These are phyloP conservation scores for Geotrupes spiniger DNA, from an alignment of 2,888 invertebrate genomes.

Conservation along the genomic window DNA sequence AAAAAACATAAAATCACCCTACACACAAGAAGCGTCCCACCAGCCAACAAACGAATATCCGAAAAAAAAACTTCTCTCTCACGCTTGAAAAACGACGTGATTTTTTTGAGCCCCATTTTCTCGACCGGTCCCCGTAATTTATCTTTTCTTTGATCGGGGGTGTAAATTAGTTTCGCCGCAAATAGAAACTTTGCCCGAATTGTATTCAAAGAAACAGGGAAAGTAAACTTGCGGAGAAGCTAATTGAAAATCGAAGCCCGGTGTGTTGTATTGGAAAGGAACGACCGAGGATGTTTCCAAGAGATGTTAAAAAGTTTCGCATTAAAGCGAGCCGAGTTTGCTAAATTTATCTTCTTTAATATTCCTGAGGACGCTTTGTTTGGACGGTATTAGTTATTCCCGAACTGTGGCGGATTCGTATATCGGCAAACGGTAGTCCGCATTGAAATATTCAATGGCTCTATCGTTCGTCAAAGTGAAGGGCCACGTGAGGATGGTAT, in stretches of 20 bases:
- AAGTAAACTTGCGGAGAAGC: slow-evolving; percentile 29
- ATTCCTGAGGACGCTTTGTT: slow-evolving; percentile 21
- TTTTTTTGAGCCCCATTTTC: slow-evolving; percentile 22
- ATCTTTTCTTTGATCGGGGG: slow-evolving; percentile 27
- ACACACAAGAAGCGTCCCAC: no score
- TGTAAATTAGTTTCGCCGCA: slow-evolving; percentile 33
- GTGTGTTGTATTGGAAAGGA: slow-evolving; percentile 14
- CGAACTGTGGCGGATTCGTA: neutral
- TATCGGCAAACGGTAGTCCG: neutral
- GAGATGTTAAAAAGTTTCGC: slow-evolving; percentile 22
- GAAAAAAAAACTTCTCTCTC: no score
- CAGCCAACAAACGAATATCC: no score
- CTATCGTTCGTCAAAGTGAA: no score
- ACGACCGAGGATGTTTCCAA: neutral
- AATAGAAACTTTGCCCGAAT: slow-evolving; percentile 27
- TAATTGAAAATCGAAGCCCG: slow-evolving; percentile 29
- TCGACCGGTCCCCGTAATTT: slow-evolving; percentile 27
- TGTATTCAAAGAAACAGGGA: slow-evolving; percentile 16
- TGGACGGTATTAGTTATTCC: slow-evolving; percentile 18
- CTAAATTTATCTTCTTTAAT: slow-evolving; percentile 25
- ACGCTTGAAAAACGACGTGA: slow-evolving; percentile 27
- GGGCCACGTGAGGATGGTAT: no score
- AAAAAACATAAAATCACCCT: no score
- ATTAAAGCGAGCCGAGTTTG: slow-evolving; percentile 26
- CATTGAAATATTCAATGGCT: no score